Evolutionary conservation across 2,888 invertebrate species (phyloP).

Genomic region (Nasonia oneida): DNA sequence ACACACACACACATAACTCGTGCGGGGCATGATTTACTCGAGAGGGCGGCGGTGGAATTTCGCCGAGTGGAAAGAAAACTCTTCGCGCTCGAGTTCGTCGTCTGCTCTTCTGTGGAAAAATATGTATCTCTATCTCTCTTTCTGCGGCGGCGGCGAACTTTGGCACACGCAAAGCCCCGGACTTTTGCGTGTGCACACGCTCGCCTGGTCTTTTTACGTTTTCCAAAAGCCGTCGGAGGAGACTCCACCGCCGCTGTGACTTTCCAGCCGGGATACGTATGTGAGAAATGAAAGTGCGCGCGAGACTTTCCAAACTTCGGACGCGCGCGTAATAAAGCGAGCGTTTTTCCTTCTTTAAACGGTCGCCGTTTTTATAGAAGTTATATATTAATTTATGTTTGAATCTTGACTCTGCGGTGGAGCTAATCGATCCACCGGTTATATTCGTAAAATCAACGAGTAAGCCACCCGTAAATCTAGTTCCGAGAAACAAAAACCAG

Average conservation of each 20-base stretch:
- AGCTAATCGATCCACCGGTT: too few relatives aligned
- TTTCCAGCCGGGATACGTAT: background rate
- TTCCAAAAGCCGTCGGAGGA: background rate
- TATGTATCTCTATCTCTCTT: constrained; percentile 47
- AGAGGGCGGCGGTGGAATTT: constrained; percentile 40
- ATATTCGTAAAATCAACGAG: too few relatives aligned
- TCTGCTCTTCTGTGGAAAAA: constrained; percentile 48
- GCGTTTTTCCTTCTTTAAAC: background rate
- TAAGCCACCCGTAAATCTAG: background rate
- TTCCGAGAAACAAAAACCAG: background rate
- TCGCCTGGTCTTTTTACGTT: constrained; percentile 2
- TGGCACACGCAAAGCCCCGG: constrained; percentile 54
- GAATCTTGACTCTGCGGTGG: background rate
- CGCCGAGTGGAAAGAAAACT: constrained; percentile 68
- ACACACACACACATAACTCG: background rate
- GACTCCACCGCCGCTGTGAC: background rate
- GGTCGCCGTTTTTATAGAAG: background rate
- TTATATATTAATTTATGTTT: background rate
- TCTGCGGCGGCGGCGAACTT: constrained; percentile 59
- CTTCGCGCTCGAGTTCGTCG: constrained; percentile 61
- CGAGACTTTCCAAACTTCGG: background rate
- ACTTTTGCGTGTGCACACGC: constrained; percentile 11
- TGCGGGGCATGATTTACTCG: constrained; percentile 66
- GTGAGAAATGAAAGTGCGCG: background rate
- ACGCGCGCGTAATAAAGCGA: background rate